Evolutionary conservation across 2,113 vertebrate species (phyloP).

Genomic region (Turnix velox): DNA sequence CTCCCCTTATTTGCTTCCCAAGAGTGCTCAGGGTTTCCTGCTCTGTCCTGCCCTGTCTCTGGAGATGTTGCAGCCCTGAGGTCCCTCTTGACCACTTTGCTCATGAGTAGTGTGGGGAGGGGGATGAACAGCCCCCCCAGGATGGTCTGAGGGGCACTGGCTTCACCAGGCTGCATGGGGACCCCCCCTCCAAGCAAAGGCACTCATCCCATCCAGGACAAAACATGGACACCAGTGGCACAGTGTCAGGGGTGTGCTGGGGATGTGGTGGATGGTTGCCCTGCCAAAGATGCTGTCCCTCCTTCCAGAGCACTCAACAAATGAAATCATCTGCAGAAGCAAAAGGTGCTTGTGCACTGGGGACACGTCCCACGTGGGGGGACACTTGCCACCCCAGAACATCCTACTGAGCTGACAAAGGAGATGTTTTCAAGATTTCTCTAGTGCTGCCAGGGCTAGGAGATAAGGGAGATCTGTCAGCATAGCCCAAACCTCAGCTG

Average conservation of each 20-base stretch:
- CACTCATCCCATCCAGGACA: rapidly evolving
- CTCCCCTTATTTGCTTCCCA: not conserved
- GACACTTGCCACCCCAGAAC: rapidly evolving
- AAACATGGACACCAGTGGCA: not conserved
- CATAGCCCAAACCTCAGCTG: not conserved
- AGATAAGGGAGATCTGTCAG: rapidly evolving
- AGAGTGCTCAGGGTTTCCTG: rapidly evolving
- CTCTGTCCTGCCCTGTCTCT: not conserved
- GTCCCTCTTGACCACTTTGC: not conserved
- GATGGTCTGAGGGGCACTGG: rapidly evolving
- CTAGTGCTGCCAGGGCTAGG: not conserved
- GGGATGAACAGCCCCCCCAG: not conserved
- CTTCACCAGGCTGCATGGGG: rapidly evolving
- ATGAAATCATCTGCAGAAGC: rapidly evolving
- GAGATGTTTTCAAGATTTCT: not conserved
- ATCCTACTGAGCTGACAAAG: rapidly evolving
- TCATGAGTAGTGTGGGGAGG: rapidly evolving
- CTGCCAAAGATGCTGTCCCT: not conserved
- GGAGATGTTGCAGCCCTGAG: not conserved
- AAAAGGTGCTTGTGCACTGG: not conserved
- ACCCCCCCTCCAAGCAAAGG: not conserved
- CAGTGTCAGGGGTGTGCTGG: not conserved
- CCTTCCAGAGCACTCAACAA: rapidly evolving
- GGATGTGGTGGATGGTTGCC: rapidly evolving
- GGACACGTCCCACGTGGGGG: not conserved